Conservation (phyloP, 2,888 invertebrate species). For the Sipunculus nudus region DNA sequence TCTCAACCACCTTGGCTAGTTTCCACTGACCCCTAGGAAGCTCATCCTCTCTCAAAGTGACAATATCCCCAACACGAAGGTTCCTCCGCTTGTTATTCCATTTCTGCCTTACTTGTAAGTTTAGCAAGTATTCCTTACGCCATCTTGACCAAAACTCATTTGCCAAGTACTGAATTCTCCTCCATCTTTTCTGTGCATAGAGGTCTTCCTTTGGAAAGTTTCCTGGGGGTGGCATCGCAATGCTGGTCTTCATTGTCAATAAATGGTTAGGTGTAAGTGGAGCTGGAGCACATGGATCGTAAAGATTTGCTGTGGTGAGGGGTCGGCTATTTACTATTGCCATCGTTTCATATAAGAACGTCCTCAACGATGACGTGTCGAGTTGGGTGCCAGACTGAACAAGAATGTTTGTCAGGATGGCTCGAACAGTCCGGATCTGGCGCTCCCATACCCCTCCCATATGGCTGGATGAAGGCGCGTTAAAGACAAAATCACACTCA, state of each 20-base stretch:
- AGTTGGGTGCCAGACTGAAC: not conserved
- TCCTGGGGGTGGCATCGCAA: slow-evolving; percentile 17
- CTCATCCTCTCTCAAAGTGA: slow-evolving; percentile 24
- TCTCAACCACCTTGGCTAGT: slow-evolving; percentile 8
- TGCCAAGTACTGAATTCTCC: slow-evolving; percentile 8
- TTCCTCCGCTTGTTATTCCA: slow-evolving; percentile 36
- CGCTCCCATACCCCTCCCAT: slow-evolving; percentile 22
- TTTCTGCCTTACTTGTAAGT: not conserved
- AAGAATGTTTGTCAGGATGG: slow-evolving; percentile 12
- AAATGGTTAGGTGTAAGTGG: slow-evolving; percentile 23
- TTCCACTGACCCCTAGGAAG: slow-evolving; percentile 16
- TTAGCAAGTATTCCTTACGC: slow-evolving; percentile 9
- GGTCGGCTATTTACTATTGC: slow-evolving; percentile 24
- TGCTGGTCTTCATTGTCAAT: slow-evolving; percentile 14
- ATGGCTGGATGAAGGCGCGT: slow-evolving; percentile 19
- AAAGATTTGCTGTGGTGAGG: slow-evolving; percentile 1
- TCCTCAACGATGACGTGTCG: slow-evolving; percentile 28
- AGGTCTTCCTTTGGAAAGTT: slow-evolving; percentile 15
- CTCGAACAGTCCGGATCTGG: slow-evolving; percentile 20
- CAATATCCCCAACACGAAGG: slow-evolving; percentile 22
- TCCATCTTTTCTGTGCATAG: slow-evolving; percentile 19
- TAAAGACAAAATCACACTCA: slow-evolving; percentile 13
- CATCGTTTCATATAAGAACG: slow-evolving; percentile 27
- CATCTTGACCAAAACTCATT: slow-evolving; percentile 9
- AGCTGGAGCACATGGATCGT: slow-evolving; percentile 9